phyloP scores from a whole-genome alignment of 2,113 vertebrate species.

The Scomber japonicus region DNA sequence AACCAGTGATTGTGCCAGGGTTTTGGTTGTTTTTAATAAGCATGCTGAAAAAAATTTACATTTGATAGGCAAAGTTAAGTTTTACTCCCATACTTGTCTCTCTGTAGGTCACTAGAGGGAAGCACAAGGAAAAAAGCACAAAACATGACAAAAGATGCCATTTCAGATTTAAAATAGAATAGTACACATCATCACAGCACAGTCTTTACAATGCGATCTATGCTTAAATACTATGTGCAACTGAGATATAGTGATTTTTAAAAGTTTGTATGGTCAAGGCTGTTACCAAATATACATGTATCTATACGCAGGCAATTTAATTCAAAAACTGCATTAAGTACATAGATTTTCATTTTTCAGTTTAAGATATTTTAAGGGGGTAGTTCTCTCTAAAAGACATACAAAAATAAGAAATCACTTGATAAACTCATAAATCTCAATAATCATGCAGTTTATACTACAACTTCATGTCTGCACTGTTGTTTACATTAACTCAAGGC shows the following conservation, averaged over 20 bases:
- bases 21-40: conserved; percentile 90
- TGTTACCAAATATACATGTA: not conserved
- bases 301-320: conserved; percentile 6
- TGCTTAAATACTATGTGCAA: conserved; percentile 29
- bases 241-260: conserved; percentile 9
- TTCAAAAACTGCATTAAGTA: conserved; percentile 22
- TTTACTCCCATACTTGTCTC: conserved; percentile 99
- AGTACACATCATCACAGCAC: conserved; percentile 52
- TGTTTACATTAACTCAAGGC: conserved; percentile 68
- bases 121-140: conserved; percentile 94
- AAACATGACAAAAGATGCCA: conserved; percentile 88
- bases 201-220: conserved; percentile 36
- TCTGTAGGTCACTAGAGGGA: conserved; percentile 99
- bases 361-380: conserved; percentile 23
- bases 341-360: not conserved
- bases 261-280: not conserved
- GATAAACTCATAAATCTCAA: conserved; percentile 65
- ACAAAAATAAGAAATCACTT: conserved; percentile 39
- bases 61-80: conserved; percentile 99
- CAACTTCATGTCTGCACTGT: conserved; percentile 44
- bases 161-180: conserved; percentile 85
- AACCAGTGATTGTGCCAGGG: conserved; percentile 93
- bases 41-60: conserved; percentile 99
- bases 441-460: conserved; percentile 63
- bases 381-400: conserved; percentile 40